These are phyloP conservation scores for Listronotus bonariensis DNA, from an alignment of 1,140 invertebrate species.

Conservation along the genomic window DNA sequence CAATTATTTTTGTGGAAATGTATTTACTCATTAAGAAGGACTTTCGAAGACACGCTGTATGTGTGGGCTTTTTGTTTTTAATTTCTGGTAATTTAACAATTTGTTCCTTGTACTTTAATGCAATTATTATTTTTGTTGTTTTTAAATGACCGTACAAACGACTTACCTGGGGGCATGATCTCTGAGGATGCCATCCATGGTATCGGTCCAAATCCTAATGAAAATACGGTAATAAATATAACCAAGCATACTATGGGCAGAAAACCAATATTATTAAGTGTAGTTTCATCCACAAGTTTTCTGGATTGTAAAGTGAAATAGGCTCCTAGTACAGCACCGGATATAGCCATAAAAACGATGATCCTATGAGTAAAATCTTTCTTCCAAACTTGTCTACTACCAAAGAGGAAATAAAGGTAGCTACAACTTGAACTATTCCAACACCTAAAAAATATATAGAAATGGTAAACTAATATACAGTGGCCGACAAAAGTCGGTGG, in stretches of 20 bases:
- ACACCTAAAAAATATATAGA: conserved; percentile 52
- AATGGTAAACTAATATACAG: too few relatives aligned
- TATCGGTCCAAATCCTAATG: conserved; percentile 79
- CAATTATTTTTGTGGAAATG: too few relatives aligned
- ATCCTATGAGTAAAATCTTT: conserved; percentile 70
- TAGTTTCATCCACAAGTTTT: conserved; percentile 38
- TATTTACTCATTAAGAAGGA: too few relatives aligned
- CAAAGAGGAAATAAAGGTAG: conserved; percentile 67
- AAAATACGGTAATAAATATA: conserved; percentile 78
- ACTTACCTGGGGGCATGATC: conserved; percentile 66
- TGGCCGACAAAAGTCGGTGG: too few relatives aligned
- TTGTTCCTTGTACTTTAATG: too few relatives aligned
- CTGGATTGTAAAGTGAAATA: conserved; percentile 63
- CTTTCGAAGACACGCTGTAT: too few relatives aligned
- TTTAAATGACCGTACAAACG: background rate
- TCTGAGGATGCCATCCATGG: conserved; percentile 81
- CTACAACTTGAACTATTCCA: conserved; percentile 73
- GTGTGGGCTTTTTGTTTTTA: too few relatives aligned
- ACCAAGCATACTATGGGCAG: conserved; percentile 75
- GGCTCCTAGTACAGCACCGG: conserved; percentile 68
- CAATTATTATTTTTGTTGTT: too few relatives aligned
- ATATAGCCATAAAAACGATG: conserved; percentile 68
- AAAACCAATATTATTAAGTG: conserved; percentile 56
- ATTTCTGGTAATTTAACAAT: too few relatives aligned
- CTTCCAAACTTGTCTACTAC: conserved; percentile 73